Evolutionary conservation across 2,888 invertebrate species (phyloP).

Genomic region (Sphaerophoria taeniata): DNA sequence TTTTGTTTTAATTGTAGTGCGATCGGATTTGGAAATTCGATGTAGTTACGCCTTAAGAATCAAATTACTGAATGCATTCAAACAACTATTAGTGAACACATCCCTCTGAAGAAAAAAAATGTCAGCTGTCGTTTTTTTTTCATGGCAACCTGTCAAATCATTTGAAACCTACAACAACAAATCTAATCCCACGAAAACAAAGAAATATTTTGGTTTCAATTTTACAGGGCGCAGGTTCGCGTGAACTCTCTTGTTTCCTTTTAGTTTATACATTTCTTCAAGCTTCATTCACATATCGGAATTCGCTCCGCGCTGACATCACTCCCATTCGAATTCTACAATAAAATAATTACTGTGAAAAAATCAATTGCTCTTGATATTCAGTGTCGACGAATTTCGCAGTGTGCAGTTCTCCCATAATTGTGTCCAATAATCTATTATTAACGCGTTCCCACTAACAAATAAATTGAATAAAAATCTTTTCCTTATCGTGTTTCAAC

Average conservation of each 20-base stretch:
- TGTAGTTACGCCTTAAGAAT: neutral
- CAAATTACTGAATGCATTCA: neutral
- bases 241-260: conserved; percentile 9
- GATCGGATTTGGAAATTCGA: no score
- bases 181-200: conserved; percentile 31
- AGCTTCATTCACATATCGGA: neutral
- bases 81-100: neutral
- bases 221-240: neutral
- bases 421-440: conserved; percentile 1
- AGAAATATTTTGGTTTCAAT: neutral
- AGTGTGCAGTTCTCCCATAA: neutral
- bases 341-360: neutral
- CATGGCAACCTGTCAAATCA: neutral
- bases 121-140: conserved; percentile 6
- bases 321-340: conserved; percentile 10
- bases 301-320: conserved; percentile 12
- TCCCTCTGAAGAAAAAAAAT: neutral
- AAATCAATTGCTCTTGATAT: conserved; percentile 15
- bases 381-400: neutral
- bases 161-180: neutral
- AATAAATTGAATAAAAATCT: neutral
- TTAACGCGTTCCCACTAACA: neutral
- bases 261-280: neutral
- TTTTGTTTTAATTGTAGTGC: no score
- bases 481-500: conserved; percentile 33